phyloP scores from a whole-genome alignment of 2,888 invertebrate species.

The Chymomyza amoena region DNA sequence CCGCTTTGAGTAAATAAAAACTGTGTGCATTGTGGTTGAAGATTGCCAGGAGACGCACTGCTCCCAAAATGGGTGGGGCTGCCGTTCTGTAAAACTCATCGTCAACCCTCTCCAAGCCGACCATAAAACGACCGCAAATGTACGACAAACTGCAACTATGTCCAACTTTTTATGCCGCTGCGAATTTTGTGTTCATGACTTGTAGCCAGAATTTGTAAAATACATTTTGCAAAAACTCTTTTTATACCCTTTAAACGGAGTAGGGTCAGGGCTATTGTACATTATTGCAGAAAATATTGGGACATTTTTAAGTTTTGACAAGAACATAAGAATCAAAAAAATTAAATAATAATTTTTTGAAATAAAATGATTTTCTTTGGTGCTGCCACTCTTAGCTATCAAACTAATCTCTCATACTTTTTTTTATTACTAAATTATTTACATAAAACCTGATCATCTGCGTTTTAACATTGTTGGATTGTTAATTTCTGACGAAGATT shows the following conservation, averaged over 20 bases:
- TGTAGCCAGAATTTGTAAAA: background rate
- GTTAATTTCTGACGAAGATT: too few species aligned
- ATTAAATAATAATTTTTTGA: too few species aligned
- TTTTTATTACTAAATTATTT: too few species aligned
- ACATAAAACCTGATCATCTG: too few species aligned
- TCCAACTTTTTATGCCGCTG: background rate
- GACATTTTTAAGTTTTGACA: too few species aligned
- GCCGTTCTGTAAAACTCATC: background rate
- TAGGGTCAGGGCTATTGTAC: too few species aligned
- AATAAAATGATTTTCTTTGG: too few species aligned
- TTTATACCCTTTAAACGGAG: background rate
- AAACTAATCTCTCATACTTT: too few species aligned
- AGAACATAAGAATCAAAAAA: too few species aligned
- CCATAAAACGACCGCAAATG: background rate
- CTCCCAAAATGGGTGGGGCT: constrained; percentile 26
- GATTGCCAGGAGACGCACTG: background rate
- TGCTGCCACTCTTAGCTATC: too few species aligned
- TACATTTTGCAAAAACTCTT: background rate
- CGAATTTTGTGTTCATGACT: background rate
- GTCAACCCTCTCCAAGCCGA: background rate
- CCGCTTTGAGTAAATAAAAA: constrained; percentile 45
- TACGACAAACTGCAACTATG: background rate
- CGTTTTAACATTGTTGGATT: too few species aligned
- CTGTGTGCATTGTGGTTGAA: constrained; percentile 15
- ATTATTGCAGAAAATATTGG: too few species aligned